Evolutionary conservation across 2,888 invertebrate species (phyloP).

Genomic region (Plebejus anna): DNA sequence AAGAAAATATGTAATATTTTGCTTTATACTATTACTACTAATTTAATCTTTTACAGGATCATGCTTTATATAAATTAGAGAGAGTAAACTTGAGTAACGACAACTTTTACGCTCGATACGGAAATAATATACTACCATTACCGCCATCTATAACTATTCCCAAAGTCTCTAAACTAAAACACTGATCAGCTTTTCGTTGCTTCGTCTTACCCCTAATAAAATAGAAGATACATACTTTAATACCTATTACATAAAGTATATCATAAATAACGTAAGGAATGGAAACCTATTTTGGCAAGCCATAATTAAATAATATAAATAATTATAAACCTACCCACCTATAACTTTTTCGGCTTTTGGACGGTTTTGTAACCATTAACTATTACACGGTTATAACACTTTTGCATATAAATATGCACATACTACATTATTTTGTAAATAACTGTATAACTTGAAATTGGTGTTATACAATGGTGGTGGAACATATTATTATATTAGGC

Average conservation of each 20-base stretch:
- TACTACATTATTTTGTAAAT: background rate
- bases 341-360: background rate
- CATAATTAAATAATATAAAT: background rate
- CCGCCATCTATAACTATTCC: conserved; percentile 72
- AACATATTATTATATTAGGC: background rate
- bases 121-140: conserved; percentile 71
- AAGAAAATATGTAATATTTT: background rate
- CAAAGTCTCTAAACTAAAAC: conserved; percentile 63
- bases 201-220: conserved; percentile 11
- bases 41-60: conserved; percentile 59
- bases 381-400: too few species aligned
- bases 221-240: conserved; percentile 7
- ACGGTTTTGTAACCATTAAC: background rate
- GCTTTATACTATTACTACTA: conserved; percentile 31
- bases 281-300: conserved; percentile 21
- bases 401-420: background rate
- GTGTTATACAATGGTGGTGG: background rate
- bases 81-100: conserved; percentile 55
- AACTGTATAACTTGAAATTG: background rate
- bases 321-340: background rate
- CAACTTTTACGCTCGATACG: conserved; percentile 73
- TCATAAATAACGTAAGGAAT: conserved; percentile 27
- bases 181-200: conserved; percentile 38
- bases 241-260: conserved; percentile 13
- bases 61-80: conserved; percentile 45